Conservation (phyloP, 2,888 invertebrate species). For the Rhingia rostrata region DNA sequence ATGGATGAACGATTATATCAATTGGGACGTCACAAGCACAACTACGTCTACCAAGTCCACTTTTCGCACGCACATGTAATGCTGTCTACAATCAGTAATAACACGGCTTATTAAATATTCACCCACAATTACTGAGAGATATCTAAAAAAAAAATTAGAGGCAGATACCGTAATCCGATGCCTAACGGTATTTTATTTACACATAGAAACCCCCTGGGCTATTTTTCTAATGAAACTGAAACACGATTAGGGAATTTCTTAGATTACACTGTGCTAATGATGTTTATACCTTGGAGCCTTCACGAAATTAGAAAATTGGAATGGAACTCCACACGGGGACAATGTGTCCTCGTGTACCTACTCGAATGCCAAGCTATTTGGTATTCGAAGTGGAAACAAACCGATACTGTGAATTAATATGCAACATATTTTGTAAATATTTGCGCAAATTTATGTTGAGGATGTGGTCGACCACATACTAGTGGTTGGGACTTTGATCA, state of each 20-base stretch:
- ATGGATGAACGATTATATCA: neutral
- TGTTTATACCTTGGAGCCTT: slow-evolving; percentile 48
- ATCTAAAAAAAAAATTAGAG: neutral
- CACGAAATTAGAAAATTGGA: slow-evolving; percentile 45
- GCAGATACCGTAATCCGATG: slow-evolving; percentile 14
- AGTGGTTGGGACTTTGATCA: slow-evolving; percentile 29
- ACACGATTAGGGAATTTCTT: slow-evolving; percentile 64
- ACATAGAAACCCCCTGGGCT: slow-evolving; percentile 52
- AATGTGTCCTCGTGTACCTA: neutral
- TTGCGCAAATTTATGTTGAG: slow-evolving; percentile 39
- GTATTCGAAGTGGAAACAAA: slow-evolving; percentile 26
- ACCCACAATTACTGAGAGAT: neutral
- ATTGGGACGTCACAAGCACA: neutral
- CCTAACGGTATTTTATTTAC: slow-evolving; percentile 45
- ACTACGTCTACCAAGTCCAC: neutral
- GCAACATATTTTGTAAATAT: slow-evolving; percentile 52
- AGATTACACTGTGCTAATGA: slow-evolving; percentile 61
- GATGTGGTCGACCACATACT: slow-evolving; percentile 18
- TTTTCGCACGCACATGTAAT: neutral
- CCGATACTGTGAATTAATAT: slow-evolving; percentile 33
- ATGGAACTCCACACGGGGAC: slow-evolving; percentile 41
- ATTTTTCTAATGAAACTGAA: slow-evolving; percentile 65
- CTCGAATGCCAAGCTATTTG: slow-evolving; percentile 33
- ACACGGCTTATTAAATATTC: neutral
- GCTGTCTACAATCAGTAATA: neutral